Conservation (phyloP, 2,113 vertebrate genomes). For the Hepsetus odoe region DNA sequence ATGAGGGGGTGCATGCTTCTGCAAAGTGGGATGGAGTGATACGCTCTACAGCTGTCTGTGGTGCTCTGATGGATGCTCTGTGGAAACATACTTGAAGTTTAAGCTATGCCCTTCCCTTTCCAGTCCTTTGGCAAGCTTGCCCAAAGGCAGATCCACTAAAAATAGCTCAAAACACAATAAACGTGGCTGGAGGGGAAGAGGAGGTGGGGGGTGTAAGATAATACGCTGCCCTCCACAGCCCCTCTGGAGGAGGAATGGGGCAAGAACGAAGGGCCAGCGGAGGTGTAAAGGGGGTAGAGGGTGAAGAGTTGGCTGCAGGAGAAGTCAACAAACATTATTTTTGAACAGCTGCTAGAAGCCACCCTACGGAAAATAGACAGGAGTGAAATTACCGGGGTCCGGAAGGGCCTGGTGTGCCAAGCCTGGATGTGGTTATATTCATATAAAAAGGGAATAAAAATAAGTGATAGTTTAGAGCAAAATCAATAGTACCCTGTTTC, state of each 20-base stretch:
- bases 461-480: no score
- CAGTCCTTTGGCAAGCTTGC: slow-evolving; percentile 66
- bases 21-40: slow-evolving; percentile 20
- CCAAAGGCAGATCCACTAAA: slow-evolving; percentile 66
- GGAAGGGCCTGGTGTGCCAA: background rate
- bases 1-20: slow-evolving; percentile 46
- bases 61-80: slow-evolving; percentile 62
- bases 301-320: background rate
- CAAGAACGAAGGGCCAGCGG: background rate
- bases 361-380: background rate
- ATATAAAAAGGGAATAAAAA: no score
- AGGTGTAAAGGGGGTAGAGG: background rate
- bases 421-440: background rate
- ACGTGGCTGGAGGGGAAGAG: background rate
- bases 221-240: slow-evolving; percentile 5
- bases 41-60: slow-evolving; percentile 66
- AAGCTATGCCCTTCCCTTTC: slow-evolving; percentile 71
- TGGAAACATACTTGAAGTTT: slow-evolving; percentile 77
- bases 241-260: background rate
- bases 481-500: no score
- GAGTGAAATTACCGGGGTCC: background rate
- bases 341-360: background rate
- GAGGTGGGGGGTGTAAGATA: slow-evolving; percentile 22
- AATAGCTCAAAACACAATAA: slow-evolving; percentile 62
- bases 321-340: background rate